These are phyloP conservation scores for Atrichornis clamosus DNA, from an alignment of 2,113 vertebrate genomes.

Conservation along the genomic window DNA sequence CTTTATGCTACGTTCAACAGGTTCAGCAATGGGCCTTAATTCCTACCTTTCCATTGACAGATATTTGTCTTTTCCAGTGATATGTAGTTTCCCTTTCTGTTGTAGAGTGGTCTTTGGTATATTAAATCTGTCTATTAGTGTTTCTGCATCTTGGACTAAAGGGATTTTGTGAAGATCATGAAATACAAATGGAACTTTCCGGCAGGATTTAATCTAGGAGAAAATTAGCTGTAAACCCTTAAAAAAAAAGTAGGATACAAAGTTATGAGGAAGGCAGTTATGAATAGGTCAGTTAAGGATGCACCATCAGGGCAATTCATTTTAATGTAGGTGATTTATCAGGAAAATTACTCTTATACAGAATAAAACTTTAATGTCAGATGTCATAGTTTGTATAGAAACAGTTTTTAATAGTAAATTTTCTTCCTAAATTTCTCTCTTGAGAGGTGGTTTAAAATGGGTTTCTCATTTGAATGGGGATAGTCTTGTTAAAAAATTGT, in stretches of 20 bases:
- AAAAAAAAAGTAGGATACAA: neutral
- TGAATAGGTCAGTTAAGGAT: neutral
- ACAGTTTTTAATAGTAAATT: constrained; percentile 1
- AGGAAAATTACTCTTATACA: neutral
- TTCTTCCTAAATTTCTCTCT: neutral
- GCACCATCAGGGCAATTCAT: neutral
- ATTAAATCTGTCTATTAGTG: neutral
- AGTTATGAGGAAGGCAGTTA: neutral
- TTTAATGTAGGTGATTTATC: neutral
- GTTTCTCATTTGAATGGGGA: neutral
- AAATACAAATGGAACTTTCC: neutral
- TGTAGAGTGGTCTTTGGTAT: neutral
- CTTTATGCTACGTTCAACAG: neutral
- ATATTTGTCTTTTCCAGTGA: neutral
- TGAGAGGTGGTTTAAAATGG: constrained; percentile 30
- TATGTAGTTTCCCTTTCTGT: neutral
- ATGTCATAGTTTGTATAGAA: neutral
- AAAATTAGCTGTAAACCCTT: neutral
- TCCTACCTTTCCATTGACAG: neutral
- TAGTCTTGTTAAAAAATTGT: neutral
- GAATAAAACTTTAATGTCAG: neutral
- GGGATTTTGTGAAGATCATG: neutral
- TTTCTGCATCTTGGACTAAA: neutral
- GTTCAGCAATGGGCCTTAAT: neutral
- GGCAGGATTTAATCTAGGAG: neutral